Evolutionary conservation across 92 coral and sea anemone genomes (phyloP).

Genomic region (Umimayanthus kanabou): DNA sequence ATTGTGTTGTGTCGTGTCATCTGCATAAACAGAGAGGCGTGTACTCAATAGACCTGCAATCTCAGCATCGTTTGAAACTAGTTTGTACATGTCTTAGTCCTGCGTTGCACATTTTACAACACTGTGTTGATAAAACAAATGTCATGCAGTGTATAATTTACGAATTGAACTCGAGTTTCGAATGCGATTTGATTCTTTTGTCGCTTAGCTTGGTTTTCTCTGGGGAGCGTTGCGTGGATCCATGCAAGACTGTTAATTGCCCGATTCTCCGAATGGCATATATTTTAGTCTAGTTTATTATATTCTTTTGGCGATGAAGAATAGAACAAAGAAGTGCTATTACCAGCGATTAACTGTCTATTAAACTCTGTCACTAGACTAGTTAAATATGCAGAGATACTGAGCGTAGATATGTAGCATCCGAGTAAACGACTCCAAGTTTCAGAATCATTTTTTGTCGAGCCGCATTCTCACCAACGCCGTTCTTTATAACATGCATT

Average conservation of each 20-base stretch:
- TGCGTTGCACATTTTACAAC: background rate
- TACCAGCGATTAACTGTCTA: constrained; percentile 13
- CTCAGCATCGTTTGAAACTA: no score
- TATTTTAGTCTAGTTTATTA: background rate
- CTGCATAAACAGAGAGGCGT: background rate
- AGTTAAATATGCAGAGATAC: background rate
- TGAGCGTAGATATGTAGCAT: background rate
- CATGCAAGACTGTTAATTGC: background rate
- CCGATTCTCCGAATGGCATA: background rate
- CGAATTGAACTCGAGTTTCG: background rate
- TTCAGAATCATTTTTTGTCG: background rate
- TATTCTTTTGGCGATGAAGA: background rate
- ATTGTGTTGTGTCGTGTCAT: background rate
- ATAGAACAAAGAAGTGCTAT: constrained; percentile 5
- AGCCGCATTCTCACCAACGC: background rate
- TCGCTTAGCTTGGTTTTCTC: background rate
- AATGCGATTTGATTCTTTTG: no score
- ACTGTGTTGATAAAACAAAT: background rate
- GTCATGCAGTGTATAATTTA: background rate
- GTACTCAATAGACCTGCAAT: background rate
- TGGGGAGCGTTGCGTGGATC: background rate
- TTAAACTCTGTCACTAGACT: background rate
- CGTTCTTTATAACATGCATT: background rate
- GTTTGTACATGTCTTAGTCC: no score
- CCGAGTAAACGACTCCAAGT: no score